Conservation (phyloP, 92 coral and sea anemone genomes). For the Parazoanthus atlanticus region DNA sequence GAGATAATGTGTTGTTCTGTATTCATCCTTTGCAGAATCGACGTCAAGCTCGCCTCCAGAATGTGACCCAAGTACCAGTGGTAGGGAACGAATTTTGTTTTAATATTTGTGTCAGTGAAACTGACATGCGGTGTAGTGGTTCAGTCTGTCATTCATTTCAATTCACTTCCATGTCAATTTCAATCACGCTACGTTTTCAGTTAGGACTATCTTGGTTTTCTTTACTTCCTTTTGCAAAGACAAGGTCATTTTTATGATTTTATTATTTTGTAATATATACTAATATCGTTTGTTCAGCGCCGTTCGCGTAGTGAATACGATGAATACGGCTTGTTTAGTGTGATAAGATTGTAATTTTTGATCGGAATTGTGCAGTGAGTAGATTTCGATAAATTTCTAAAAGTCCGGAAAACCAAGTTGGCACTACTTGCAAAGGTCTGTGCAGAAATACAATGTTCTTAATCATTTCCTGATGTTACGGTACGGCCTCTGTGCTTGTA, state of each 20-base stretch:
- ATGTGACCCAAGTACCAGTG: constrained; percentile 26
- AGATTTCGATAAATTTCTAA: not conserved
- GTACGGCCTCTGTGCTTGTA: not conserved
- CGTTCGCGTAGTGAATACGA: not conserved
- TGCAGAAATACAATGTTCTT: not conserved
- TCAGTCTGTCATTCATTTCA: not conserved
- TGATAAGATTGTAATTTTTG: not conserved
- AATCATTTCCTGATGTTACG: constrained; percentile 3
- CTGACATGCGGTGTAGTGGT: not conserved
- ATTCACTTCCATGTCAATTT: constrained; percentile 10
- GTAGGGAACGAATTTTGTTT: not conserved
- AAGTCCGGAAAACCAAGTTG: not conserved
- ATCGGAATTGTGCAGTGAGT: not conserved
- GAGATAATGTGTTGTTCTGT: not conserved
- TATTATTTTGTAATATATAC: not conserved
- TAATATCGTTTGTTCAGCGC: not conserved
- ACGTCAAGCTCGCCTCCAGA: constrained; percentile 37
- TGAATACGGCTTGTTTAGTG: not conserved
- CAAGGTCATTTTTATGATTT: constrained; percentile 3
- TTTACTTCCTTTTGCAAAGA: constrained; percentile 19
- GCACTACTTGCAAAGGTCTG: not conserved
- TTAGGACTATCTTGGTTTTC: not conserved
- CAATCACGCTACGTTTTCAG: constrained; percentile 2
- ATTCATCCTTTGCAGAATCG: constrained; percentile 31
- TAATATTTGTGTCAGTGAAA: not conserved